Percentiles rank a stretch among this genome's conserved stretches.
phyloP scores from a whole-genome alignment of 2,113 vertebrate genomes.

The Emydura subglobosa region DNA sequence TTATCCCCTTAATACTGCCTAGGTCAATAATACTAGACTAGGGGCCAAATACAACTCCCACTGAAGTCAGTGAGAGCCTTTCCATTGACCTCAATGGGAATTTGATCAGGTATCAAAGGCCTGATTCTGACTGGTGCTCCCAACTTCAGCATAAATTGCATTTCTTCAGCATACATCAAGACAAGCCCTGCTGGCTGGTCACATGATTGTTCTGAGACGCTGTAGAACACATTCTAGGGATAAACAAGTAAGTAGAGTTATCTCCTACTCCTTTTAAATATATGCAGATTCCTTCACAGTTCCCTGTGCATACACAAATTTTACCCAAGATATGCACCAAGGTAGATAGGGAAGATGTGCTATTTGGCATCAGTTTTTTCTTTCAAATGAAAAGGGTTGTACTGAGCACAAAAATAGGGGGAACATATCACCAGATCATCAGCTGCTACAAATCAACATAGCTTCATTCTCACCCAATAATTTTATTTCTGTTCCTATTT shows the following conservation, averaged over 20 bases:
- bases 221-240: neutral
- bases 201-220: neutral
- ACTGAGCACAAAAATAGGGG: neutral
- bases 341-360: neutral
- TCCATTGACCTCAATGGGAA: neutral
- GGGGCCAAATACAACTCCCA: neutral
- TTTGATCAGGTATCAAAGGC: neutral
- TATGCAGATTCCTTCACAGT: neutral
- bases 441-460: neutral
- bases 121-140: neutral
- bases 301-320: neutral
- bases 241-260: slow-evolving; percentile 2
- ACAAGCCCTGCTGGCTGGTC: neutral
- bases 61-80: neutral
- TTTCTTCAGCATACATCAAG: neutral
- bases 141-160: neutral
- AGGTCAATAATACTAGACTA: neutral
- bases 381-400: neutral
- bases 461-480: neutral
- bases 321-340: neutral
- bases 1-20: neutral
- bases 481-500: neutral
- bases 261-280: neutral
- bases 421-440: neutral
- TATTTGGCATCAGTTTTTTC: neutral